Evolutionary conservation across 2,797 vertebrate species (phyloP).

Genomic region (Enteromius treurensis): DNA sequence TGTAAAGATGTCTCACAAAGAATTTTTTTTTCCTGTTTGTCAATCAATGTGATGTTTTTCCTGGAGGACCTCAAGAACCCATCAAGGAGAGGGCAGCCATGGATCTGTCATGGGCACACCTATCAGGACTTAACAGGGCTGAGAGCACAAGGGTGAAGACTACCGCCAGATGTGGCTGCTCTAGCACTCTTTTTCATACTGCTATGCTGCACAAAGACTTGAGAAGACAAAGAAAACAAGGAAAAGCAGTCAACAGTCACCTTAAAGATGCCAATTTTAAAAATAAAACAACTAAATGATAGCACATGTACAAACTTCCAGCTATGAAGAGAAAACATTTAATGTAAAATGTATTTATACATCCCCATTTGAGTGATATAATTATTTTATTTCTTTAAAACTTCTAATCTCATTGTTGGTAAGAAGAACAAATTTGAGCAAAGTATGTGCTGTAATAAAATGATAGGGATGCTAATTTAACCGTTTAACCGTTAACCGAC

Average conservation of each 20-base stretch:
- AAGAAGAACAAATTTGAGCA: background rate
- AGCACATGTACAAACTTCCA: background rate
- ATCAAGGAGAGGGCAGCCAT: slow-evolving; percentile 19
- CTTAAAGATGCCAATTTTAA: background rate
- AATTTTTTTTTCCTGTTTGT: background rate
- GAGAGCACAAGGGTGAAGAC: slow-evolving; percentile 29
- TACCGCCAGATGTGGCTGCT: slow-evolving; percentile 22
- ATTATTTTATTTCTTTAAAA: background rate
- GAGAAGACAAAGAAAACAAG: background rate
- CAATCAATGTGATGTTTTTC: slow-evolving; percentile 6
- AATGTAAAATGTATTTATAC: background rate
- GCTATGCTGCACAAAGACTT: slow-evolving; percentile 1
- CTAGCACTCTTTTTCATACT: background rate
- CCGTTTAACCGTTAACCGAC: no score
- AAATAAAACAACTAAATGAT: background rate
- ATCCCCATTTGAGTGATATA: background rate
- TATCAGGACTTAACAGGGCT: slow-evolving; percentile 23
- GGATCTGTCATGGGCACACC: slow-evolving; percentile 24
- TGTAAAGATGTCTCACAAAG: background rate
- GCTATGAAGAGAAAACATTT: background rate
- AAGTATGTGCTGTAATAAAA: background rate
- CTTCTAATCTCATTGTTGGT: background rate
- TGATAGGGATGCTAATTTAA: background rate
- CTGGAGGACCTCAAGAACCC: background rate
- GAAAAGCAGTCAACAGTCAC: background rate